Evolutionary conservation across 1,140 invertebrate species (phyloP), one percentile per base, ranked within the genome.

Genomic region (Zaprionus gabonicus): DNA sequence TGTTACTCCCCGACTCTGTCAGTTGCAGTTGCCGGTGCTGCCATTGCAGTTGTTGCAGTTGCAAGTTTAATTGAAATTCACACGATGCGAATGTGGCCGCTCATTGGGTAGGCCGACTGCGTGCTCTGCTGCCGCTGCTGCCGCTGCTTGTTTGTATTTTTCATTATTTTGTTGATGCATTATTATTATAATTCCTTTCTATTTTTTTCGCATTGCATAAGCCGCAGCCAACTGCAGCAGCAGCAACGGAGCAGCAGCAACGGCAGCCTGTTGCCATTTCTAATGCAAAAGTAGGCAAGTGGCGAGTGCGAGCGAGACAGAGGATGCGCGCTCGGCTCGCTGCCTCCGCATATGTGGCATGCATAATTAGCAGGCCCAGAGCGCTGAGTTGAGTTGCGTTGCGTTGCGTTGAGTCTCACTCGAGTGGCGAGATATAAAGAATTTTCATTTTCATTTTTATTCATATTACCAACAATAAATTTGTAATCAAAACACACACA

Each of bases 41-140:
- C 70, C 20, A 49, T 51, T 59, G 69, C 69, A 46, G 36, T 49
- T 70, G 46, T 38, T 53, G 46, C 20, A 55, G 72, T 12, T 68
- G 77, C 66, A 65, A 68, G 67, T 82, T 83, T 87, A 87, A 88
- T 87, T 87, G 87, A 87, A 87, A 87, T 88, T 88, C 84, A 88
- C 84, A 88, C 84, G 85, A 88, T 88, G 85, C 87, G 85, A 87
- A 83, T 71, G 73, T 41, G 44, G 67, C 56, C 62, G 80, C 83
- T 87, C 83, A 87, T 88, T 87, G 88, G 51, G 84, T 84, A 87
- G 78, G 83, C 83, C 81, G 71, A 84, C 84, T 87, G 84, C 84
- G 84, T 86, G 82, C 76, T 60, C 78, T 65, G 82, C n/a, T 17
- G 17, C 20, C 13, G 15, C 12, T 41, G 20, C 38, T 51, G 23